Conservation (phyloP, 2,888 invertebrate genomes). For the Keiferia lycopersicella region DNA sequence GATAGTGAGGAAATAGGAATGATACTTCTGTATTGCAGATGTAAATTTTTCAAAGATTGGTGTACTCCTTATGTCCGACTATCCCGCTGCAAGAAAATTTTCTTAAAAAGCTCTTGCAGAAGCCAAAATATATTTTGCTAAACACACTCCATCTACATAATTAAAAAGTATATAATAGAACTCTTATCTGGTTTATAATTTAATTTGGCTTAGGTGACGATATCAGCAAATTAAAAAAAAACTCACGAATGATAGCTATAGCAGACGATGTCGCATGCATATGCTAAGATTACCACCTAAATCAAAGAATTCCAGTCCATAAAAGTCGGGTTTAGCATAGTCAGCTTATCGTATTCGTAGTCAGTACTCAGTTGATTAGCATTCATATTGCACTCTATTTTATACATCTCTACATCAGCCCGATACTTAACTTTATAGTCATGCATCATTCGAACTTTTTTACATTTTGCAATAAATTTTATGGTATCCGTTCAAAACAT, state of each 20-base stretch:
- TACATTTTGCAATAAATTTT: neutral
- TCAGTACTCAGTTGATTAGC: constrained; percentile 21
- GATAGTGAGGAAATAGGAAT: neutral
- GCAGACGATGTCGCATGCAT: neutral
- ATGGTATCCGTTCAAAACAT: neutral
- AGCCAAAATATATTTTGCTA: too few relatives aligned
- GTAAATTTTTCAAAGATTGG: neutral
- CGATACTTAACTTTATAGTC: constrained; percentile 9
- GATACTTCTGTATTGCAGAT: neutral
- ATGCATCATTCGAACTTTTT: constrained; percentile 1
- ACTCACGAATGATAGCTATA: too few relatives aligned
- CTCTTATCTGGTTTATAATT: too few relatives aligned
- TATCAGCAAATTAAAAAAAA: neutral
- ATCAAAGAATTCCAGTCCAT: constrained; percentile 8
- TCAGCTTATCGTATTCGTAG: constrained; percentile 15
- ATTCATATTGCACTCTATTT: constrained; percentile 23
- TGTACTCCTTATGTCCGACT: neutral
- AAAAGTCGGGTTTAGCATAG: neutral
- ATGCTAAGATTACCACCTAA: neutral
- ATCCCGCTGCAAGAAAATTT: too few relatives aligned
- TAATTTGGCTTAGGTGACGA: neutral
- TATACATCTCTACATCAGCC: constrained; percentile 19
- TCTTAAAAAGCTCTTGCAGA: too few relatives aligned
- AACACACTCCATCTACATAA: too few relatives aligned
- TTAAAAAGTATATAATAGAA: too few relatives aligned